Evolutionary conservation across 2,888 invertebrate genomes (phyloP).

Genomic region (Dynastes grantii): DNA sequence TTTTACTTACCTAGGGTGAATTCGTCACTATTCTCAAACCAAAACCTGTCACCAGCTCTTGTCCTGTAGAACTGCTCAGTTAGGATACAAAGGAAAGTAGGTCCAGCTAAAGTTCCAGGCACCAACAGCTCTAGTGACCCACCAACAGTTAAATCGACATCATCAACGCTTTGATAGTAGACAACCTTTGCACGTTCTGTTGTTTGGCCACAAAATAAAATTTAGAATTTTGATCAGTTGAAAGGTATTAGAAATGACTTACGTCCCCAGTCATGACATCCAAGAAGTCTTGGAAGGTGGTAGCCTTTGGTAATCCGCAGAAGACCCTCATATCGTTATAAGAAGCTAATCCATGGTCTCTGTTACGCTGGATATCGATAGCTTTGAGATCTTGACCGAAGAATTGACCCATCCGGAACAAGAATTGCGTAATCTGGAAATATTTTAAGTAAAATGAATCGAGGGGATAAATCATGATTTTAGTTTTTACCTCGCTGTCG

Average conservation of each 20-base stretch:
- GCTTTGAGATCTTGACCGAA: constrained; percentile 88
- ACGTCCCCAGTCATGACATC: constrained; percentile 80
- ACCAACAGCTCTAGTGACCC: constrained; percentile 86
- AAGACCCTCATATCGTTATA: constrained; percentile 85
- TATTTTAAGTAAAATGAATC: not conserved
- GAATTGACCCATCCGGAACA: constrained; percentile 80
- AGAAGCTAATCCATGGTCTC: constrained; percentile 88
- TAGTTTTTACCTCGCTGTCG: constrained; percentile 78
- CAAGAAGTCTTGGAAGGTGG: constrained; percentile 79
- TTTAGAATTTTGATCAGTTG: not conserved
- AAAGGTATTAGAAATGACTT: constrained; percentile 60
- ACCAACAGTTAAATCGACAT: constrained; percentile 90
- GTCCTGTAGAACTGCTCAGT: constrained; percentile 91
- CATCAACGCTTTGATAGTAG: constrained; percentile 81
- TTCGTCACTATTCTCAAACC: constrained; percentile 82
- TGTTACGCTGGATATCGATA: constrained; percentile 87
- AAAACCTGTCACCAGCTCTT: constrained; percentile 89
- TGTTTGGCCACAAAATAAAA: not conserved
- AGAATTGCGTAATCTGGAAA: constrained; percentile 77
- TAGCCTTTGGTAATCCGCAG: constrained; percentile 82
- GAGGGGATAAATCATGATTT: constrained; percentile 59
- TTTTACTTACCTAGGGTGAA: constrained; percentile 76
- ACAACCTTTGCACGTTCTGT: constrained; percentile 79
- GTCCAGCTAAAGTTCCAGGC: constrained; percentile 85
- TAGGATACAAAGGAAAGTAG: constrained; percentile 90